Conservation (phyloP, 2,797 vertebrate genomes). For the Enteromius unitaeniatus region DNA sequence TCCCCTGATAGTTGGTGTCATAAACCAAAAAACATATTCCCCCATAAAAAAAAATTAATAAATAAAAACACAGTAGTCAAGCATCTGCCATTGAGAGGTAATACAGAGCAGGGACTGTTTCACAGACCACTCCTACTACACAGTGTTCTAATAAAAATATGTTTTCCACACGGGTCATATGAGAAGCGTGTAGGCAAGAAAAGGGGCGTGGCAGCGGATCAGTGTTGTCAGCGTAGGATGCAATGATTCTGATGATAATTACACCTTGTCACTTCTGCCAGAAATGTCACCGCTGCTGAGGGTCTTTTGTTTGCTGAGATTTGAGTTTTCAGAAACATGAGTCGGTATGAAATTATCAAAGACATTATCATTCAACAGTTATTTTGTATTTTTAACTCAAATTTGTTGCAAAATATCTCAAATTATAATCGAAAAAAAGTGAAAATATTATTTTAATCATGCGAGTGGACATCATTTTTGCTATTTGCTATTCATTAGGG, state of each 20-base stretch:
- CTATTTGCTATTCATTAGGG: background rate
- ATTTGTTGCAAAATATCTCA: background rate
- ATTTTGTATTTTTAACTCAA: background rate
- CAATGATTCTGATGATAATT: slow-evolving; percentile 18
- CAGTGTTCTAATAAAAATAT: background rate
- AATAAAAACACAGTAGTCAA: background rate
- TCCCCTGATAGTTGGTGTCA: background rate
- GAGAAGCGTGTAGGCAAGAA: background rate
- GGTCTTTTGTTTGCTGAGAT: background rate
- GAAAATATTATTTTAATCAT: background rate
- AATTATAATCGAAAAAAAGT: background rate
- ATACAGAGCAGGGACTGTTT: background rate
- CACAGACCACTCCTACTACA: no score
- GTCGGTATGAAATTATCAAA: background rate
- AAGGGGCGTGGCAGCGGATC: slow-evolving; percentile 1
- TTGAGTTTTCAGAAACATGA: background rate
- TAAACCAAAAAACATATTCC: background rate
- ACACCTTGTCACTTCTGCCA: slow-evolving; percentile 1
- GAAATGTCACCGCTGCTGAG: background rate
- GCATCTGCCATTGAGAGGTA: no score
- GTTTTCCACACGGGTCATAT: background rate
- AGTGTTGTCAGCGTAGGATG: slow-evolving; percentile 9
- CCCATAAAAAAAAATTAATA: background rate
- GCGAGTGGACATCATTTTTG: background rate
- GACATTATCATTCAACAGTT: background rate